phyloP scores from a whole-genome alignment of 2,888 invertebrate genomes.

The Podabrus alpinus region DNA sequence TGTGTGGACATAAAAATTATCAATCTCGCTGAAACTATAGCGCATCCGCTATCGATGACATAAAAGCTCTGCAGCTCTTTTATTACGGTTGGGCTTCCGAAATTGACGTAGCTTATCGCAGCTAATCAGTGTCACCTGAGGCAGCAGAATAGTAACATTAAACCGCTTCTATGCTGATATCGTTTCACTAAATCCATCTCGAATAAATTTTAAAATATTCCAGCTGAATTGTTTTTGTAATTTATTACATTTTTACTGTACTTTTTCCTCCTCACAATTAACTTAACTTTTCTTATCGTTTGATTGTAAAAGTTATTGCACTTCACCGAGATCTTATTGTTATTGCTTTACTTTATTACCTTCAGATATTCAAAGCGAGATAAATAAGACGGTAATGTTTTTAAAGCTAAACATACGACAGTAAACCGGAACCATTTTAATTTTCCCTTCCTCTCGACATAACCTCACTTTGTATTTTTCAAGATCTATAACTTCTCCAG shows the following conservation, averaged over 20 bases:
- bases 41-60: constrained; percentile 43
- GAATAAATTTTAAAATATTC: neutral
- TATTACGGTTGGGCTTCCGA: constrained; percentile 36
- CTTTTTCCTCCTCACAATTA: neutral
- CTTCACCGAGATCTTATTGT: neutral
- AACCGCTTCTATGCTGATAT: constrained; percentile 14
- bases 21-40: constrained; percentile 47
- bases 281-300: neutral
- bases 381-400: neutral
- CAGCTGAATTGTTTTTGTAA: neutral
- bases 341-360: constrained; percentile 1
- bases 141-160: constrained; percentile 25
- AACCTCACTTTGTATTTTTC: neutral
- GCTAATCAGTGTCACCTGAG: constrained; percentile 33
- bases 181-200: neutral
- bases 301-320: constrained; percentile 2
- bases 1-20: constrained; percentile 50
- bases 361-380: neutral
- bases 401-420: neutral
- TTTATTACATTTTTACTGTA: neutral
- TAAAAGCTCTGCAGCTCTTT: constrained; percentile 43
- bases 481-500: neutral
- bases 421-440: neutral
- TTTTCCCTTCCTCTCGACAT: neutral
- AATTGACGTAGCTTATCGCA: constrained; percentile 27